Conservation (phyloP, 2,113 vertebrate species). For the Sialia sialis region DNA sequence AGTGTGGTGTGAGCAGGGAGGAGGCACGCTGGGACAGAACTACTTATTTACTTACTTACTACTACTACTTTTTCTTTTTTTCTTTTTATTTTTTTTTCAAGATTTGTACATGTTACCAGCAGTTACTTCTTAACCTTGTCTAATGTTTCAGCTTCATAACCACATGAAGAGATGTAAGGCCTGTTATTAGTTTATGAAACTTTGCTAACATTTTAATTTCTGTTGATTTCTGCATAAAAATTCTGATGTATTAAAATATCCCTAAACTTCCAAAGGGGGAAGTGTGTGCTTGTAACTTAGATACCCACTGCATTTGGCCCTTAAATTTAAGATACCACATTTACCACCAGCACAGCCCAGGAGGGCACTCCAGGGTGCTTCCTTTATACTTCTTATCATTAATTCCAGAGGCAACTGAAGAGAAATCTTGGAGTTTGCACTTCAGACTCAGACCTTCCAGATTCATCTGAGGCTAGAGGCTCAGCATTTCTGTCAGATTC, state of each 20-base stretch:
- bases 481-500: background rate
- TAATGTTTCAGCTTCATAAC: background rate
- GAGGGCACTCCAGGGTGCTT: background rate
- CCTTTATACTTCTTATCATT: background rate
- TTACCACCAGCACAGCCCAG: background rate
- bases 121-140: background rate
- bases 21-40: background rate
- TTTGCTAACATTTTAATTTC: background rate
- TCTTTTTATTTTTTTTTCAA: background rate
- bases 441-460: background rate
- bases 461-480: background rate
- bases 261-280: background rate
- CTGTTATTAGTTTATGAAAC: background rate
- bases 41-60: background rate
- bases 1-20: background rate
- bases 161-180: background rate
- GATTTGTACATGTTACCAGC: background rate
- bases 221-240: background rate
- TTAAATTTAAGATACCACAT: background rate
- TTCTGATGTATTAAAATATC: background rate
- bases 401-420: background rate
- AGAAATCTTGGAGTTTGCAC: background rate
- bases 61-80: background rate
- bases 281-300: background rate
- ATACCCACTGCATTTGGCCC: background rate